phyloP scores from a whole-genome alignment of 1,140 invertebrate genomes.

The Tyrophagus putrescentiae region DNA sequence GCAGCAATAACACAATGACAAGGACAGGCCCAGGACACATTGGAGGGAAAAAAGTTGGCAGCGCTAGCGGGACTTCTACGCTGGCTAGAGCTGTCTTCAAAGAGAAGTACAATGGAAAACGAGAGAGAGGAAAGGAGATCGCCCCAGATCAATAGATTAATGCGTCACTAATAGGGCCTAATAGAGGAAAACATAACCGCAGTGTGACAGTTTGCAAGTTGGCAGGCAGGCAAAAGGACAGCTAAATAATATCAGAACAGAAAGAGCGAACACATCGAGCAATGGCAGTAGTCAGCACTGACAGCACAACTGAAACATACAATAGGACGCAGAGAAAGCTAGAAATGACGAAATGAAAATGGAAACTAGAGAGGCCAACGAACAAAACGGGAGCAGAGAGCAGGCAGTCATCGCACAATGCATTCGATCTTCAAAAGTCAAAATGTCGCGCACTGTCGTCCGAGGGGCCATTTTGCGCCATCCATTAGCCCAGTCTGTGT shows the following conservation, averaged over 20 bases:
- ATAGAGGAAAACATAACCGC: constrained; percentile 13
- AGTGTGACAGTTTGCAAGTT: not conserved
- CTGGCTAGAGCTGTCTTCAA: too few species aligned
- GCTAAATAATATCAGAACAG: too few species aligned
- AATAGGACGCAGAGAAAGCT: too few species aligned
- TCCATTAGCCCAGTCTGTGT: too few species aligned
- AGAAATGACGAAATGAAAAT: constrained; percentile 1
- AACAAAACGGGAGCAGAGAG: not conserved
- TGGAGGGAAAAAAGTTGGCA: not conserved
- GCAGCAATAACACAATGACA: constrained; percentile 9
- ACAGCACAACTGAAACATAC: too few species aligned
- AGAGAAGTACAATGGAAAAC: too few species aligned
- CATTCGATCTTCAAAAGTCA: constrained; percentile 9
- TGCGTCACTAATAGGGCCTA: constrained; percentile 14
- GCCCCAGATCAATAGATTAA: constrained; percentile 9
- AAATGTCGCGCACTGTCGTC: not conserved
- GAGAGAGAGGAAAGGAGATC: too few species aligned
- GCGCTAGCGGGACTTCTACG: not conserved
- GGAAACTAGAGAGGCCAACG: not conserved
- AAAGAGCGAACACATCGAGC: too few species aligned
- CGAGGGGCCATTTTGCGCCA: too few species aligned
- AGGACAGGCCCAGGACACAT: not conserved
- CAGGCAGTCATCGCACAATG: not conserved
- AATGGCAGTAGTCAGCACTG: too few species aligned
- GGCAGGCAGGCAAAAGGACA: too few species aligned